Base-by-base conservation (phyloP, 2,113 vertebrate genomes). In the Ciconia stormi region DNA sequence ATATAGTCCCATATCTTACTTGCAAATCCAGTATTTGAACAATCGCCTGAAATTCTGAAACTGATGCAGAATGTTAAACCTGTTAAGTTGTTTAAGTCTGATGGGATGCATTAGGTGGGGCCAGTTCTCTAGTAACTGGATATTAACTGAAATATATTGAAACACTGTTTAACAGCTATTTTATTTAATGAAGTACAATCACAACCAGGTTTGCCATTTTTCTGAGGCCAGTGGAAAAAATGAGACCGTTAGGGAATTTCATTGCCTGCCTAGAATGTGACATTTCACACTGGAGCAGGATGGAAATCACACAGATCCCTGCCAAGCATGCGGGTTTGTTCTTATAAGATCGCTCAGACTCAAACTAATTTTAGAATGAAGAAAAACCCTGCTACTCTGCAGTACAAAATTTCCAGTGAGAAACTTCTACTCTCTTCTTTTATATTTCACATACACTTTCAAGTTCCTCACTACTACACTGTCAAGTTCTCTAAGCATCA, bases 321-420 rank as follows among this genome's bases (percentile, higher is more conserved):
- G 90, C 80, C 92, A 97, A 92, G 71, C 40, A 58, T 79, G 92
- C 17, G 17, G 38, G 36, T 87, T 82, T 96, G 58, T 76, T 97
- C 95, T 92, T 95, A 34, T 53, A 65, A 92, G 88, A 95, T 78
- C 32, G 89, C 87, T 91, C 42, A 38, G 70, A 69, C 46, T 85
- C 91, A 91, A 95, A 95, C 83, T 95, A 96, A 96, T 91, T 96
- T 95, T 90, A 96, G 77, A 96, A 94, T 66, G 53, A 97, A 92
- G 40, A 83, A 91, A 90, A 96, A 77, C 59, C 70, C 46, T 83
- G 61, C 61, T 95, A 79, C 38, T 72, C 70, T 53, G 76, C 78
- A 92, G 44, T 78, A 53, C 59, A 52, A 90, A 94, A 97, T 82
- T 90, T 91, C 55, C 85, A 95, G 40, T 74, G 73, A 96, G 34